Conservation (phyloP, 2,113 vertebrate species). For the Dolichotis patagonum region DNA sequence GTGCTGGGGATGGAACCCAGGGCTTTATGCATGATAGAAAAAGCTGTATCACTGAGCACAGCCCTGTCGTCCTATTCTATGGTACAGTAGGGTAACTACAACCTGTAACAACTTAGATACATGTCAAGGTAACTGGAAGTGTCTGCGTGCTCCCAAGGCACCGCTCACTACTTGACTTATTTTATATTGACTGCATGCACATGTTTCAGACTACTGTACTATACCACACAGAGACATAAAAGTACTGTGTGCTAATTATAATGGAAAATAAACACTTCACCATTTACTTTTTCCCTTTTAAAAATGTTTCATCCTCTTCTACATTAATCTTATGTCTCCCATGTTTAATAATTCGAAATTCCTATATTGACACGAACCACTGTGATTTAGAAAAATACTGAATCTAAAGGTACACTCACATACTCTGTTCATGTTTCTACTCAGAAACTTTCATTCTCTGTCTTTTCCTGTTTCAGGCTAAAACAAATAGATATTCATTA, state of each 20-base stretch:
- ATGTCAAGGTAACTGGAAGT: not conserved
- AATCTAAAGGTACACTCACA: not conserved
- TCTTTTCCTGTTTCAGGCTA: not conserved
- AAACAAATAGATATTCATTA: not conserved
- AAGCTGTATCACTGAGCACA: not conserved
- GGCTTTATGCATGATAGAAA: not conserved
- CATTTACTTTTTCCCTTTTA: slow-evolving; percentile 9
- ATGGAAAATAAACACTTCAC: not conserved
- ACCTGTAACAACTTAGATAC: not conserved
- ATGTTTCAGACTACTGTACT: not conserved
- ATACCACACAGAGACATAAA: not conserved
- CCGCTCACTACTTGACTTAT: not conserved
- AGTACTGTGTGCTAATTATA: not conserved
- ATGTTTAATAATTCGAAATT: not conserved
- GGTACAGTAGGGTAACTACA: not conserved
- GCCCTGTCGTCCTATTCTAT: not conserved
- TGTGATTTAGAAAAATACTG: not conserved
- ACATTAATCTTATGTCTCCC: not conserved
- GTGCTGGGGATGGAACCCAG: not conserved
- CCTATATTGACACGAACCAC: not conserved
- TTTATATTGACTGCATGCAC: not conserved
- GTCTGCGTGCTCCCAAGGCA: not conserved
- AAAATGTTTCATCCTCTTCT: not conserved
- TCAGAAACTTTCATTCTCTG: not conserved
- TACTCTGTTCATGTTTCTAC: not conserved